These are phyloP conservation scores for Chrysomallon squamiferum DNA, from an alignment of 1,140 invertebrate genomes.

Conservation along the genomic window DNA sequence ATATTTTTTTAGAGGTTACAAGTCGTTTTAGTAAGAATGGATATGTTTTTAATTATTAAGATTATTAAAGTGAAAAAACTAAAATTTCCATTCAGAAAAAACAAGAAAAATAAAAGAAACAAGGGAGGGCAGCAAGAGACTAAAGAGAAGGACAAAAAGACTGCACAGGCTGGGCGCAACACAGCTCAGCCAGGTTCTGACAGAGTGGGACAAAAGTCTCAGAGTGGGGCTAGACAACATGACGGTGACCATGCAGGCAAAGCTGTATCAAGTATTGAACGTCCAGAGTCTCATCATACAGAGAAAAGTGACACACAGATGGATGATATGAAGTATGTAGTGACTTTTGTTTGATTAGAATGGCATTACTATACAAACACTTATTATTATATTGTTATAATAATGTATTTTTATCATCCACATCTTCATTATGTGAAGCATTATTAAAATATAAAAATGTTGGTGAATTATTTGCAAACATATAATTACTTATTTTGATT, in stretches of 20 bases:
- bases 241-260: slow-evolving; percentile 49
- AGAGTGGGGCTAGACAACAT: slow-evolving; percentile 37
- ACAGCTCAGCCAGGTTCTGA: slow-evolving; percentile 27
- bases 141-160: slow-evolving; percentile 48
- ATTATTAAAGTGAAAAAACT: no score
- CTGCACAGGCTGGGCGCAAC: slow-evolving; percentile 42
- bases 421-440: no score
- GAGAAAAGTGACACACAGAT: slow-evolving; percentile 50
- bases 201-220: slow-evolving; percentile 26
- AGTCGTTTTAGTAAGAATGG: no score
- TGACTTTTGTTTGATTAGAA: not conserved
- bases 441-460: no score
- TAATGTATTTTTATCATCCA: not conserved
- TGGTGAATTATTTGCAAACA: no score
- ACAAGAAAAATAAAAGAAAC: slow-evolving; percentile 17
- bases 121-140: slow-evolving; percentile 24
- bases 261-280: slow-evolving; percentile 38
- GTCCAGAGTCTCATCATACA: slow-evolving; percentile 59
- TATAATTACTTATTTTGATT: no score
- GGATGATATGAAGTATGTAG: slow-evolving; percentile 55
- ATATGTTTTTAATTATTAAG: no score
- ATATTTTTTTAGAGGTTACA: no score
- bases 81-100: slow-evolving; percentile 4
- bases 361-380: not conserved
- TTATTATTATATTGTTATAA: not conserved